These are phyloP conservation scores for Spongilla lacustris DNA, from an alignment of 37 sponge, comb jelly and placozoan genomes.

Conservation along the genomic window DNA sequence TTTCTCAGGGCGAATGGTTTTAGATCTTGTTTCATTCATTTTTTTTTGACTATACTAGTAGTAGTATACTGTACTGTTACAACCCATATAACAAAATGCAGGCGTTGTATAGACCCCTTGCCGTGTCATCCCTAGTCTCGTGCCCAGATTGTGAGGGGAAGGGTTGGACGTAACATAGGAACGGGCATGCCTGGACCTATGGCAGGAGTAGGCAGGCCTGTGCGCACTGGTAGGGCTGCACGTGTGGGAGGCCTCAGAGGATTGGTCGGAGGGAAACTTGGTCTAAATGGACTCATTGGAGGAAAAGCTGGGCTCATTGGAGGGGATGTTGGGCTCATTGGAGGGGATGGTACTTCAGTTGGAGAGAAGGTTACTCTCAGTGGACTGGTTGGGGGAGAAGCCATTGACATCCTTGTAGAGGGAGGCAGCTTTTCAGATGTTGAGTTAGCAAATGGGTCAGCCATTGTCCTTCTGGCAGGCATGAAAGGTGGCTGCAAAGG, in stretches of 20 bases:
- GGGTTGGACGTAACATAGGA: neutral
- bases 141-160: neutral
- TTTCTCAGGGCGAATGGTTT: no score
- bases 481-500: slow-evolving; percentile 17
- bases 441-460: slow-evolving; percentile 39
- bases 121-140: no score
- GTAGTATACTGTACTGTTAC: no score
- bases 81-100: no score
- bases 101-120: no score
- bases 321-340: neutral
- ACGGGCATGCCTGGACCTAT: neutral
- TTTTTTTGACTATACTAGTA: no score
- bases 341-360: neutral
- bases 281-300: neutral
- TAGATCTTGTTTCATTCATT: no score
- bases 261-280: neutral
- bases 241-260: neutral
- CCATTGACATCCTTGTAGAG: neutral
- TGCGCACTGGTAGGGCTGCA: neutral
- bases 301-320: neutral
- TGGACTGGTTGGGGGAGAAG: neutral
- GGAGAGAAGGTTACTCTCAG: slow-evolving; percentile 1
- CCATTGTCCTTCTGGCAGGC: slow-evolving; percentile 17
- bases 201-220: neutral
- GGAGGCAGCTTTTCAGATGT: neutral